Evolutionary conservation across 2,113 vertebrate genomes (phyloP).

Genomic region (Athene cunicularia): DNA sequence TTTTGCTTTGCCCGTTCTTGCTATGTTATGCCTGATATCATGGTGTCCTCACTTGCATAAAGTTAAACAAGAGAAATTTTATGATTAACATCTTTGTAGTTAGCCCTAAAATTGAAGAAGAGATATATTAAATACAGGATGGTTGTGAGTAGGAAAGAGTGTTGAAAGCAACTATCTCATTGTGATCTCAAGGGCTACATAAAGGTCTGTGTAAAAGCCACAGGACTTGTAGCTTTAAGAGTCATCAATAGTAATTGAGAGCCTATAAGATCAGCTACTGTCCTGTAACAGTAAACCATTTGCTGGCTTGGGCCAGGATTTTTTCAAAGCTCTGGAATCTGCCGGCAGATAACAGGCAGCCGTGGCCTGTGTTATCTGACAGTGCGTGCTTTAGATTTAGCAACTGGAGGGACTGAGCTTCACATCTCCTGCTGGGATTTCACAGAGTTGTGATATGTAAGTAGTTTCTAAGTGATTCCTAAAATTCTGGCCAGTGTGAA

Average conservation of each 20-base stretch:
- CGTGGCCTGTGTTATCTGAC: not conserved
- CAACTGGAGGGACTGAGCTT: not conserved
- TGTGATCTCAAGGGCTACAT: not conserved
- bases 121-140: not conserved
- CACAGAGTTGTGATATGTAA: not conserved
- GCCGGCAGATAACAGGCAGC: not conserved
- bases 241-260: not conserved
- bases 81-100: not conserved
- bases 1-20: not conserved
- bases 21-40: rapidly evolving
- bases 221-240: not conserved
- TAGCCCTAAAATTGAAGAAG: not conserved
- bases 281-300: not conserved
- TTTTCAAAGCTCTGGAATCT: conserved; percentile 13
- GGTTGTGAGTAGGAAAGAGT: not conserved
- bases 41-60: not conserved
- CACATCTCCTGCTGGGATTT: not conserved
- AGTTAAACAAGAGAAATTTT: not conserved
- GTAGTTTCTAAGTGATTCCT: not conserved
- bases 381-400: not conserved
- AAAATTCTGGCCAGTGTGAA: not conserved
- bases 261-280: not conserved
- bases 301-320: not conserved
- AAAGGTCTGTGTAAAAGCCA: not conserved
- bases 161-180: rapidly evolving